Conservation (phyloP, 2,113 vertebrate genomes). For the Myrmecophaga tridactyla region DNA sequence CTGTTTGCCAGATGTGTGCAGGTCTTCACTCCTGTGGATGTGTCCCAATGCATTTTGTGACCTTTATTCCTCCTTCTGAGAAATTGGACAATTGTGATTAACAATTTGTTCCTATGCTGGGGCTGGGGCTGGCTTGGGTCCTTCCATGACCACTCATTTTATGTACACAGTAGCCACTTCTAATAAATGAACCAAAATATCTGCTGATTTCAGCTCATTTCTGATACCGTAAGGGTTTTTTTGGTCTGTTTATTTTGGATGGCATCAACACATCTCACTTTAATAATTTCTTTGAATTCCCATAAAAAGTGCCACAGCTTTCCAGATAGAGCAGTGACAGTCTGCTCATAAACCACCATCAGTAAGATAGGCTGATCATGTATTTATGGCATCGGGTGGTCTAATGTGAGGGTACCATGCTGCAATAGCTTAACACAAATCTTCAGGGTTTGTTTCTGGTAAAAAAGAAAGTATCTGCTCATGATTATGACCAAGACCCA, state of each 20-base stretch:
- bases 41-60: background rate
- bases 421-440: background rate
- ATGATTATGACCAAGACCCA: background rate
- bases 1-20: background rate
- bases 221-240: background rate
- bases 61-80: background rate
- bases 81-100: background rate
- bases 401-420: background rate
- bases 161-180: background rate
- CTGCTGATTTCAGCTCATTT: background rate
- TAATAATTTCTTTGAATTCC: background rate
- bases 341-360: too few species aligned
- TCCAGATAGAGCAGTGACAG: too few species aligned
- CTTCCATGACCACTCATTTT: too few species aligned
- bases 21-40: background rate
- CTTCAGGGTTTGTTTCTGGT: background rate
- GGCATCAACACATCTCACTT: background rate
- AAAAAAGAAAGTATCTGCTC: background rate
- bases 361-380: too few species aligned
- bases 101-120: background rate
- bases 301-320: background rate
- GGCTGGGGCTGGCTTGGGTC: background rate
- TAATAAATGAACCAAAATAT: background rate
- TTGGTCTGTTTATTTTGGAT: background rate
- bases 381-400: too few species aligned